Evolutionary conservation across 2,113 vertebrate genomes (phyloP).

Genomic region (Dipodomys stephensi): DNA sequence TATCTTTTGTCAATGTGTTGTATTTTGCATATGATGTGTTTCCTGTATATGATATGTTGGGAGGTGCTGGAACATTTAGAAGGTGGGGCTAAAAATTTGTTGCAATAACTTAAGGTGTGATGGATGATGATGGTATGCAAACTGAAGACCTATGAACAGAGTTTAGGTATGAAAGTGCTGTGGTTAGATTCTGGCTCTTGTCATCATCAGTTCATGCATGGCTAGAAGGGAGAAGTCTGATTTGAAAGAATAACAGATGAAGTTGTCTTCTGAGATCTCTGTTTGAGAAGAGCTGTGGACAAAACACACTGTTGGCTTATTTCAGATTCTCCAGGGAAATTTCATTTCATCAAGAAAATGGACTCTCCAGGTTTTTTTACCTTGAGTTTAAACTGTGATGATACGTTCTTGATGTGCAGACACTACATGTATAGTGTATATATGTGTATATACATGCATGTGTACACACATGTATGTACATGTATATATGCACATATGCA

Average conservation of each 20-base stretch:
- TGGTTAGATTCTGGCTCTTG: background rate
- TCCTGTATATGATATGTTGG: background rate
- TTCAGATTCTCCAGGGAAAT: conserved; percentile 61
- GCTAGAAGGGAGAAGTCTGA: conserved; percentile 5
- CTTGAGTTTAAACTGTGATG: conserved; percentile 52
- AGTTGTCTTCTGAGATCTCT: conserved; percentile 57
- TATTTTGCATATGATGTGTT: background rate
- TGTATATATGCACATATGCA: too few relatives aligned
- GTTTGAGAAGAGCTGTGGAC: conserved; percentile 62
- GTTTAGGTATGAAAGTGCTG: background rate
- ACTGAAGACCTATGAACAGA: background rate
- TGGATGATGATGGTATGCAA: background rate
- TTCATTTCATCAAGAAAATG: conserved; percentile 37
- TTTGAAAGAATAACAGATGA: background rate
- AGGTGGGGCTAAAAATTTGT: background rate
- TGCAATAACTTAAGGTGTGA: background rate
- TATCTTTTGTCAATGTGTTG: background rate
- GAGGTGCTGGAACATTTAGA: background rate
- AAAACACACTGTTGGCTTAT: conserved; percentile 31
- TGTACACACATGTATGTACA: too few relatives aligned
- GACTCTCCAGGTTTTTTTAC: background rate
- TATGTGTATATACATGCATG: too few relatives aligned
- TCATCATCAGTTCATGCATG: background rate
- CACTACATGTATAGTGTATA: background rate
- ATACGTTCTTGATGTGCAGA: conserved; percentile 12